Percentiles rank a stretch among this genome's conserved stretches.
phyloP scores from a whole-genome alignment of 2,888 invertebrate species.

The Tipula lateralis region DNA sequence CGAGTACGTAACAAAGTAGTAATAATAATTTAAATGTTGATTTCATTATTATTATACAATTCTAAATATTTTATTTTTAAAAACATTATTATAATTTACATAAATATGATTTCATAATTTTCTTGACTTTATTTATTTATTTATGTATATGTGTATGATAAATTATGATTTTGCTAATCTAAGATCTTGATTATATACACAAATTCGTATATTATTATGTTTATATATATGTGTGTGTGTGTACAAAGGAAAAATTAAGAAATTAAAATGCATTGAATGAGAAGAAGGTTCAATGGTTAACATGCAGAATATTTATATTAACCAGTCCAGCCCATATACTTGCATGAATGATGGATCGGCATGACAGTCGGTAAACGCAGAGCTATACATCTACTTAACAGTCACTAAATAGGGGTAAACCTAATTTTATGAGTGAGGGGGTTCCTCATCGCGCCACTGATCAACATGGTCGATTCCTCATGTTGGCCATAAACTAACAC shows the following conservation, averaged over 20 bases:
- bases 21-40: constrained; percentile 24
- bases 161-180: constrained; percentile 20
- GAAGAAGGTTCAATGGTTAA: background rate
- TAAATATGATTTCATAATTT: constrained; percentile 19
- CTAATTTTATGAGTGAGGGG: too few species aligned
- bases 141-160: background rate
- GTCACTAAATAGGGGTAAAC: too few species aligned
- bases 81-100: constrained; percentile 24
- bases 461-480: too few species aligned
- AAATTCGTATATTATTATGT: background rate
- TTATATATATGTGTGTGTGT: background rate
- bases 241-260: background rate
- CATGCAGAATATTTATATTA: background rate
- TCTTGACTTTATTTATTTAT: constrained; percentile 7
- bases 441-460: too few species aligned
- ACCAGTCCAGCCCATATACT: too few species aligned
- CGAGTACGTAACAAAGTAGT: constrained; percentile 24
- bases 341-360: too few species aligned
- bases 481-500: too few species aligned
- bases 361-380: too few species aligned
- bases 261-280: background rate
- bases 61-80: background rate
- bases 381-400: too few species aligned
- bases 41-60: constrained; percentile 8
- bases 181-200: background rate